A percentile compares a stretch with the other conserved stretches of the same genome.
Conservation (phyloP, 2,113 vertebrate genomes). For the Himantopus leucocephalus region DNA sequence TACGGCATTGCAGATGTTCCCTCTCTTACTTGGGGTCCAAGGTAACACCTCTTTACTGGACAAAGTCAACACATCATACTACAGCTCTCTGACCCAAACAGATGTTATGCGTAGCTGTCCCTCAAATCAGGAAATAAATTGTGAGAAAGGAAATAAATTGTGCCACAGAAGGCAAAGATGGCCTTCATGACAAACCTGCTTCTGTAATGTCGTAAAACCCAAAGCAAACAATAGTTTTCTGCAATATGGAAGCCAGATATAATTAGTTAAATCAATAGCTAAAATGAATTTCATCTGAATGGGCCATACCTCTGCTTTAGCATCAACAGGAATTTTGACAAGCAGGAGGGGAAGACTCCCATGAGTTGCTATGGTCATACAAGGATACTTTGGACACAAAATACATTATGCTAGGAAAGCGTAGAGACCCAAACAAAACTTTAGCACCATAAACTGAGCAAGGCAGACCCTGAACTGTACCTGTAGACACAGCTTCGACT, state of each 20-base stretch:
- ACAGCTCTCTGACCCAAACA: not conserved
- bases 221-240: not conserved
- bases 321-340: not conserved
- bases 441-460: not conserved
- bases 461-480: conserved; percentile 73
- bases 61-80: not conserved
- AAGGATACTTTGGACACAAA: not conserved
- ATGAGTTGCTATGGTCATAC: not conserved
- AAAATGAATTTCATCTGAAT: not conserved
- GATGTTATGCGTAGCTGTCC: not conserved
- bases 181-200: not conserved
- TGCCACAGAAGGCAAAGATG: not conserved
- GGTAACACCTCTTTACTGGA: not conserved
- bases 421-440: not conserved
- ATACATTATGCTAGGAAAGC: not conserved
- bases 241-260: not conserved
- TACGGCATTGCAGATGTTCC: not conserved
- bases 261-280: not conserved
- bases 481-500: conserved; percentile 91
- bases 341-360: not conserved
- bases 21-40: not conserved
- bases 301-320: not conserved
- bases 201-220: not conserved
- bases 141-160: not conserved
- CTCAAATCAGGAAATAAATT: not conserved